phyloP scores from a whole-genome alignment of 2,888 invertebrate species.

The Eupithecia centaureata region DNA sequence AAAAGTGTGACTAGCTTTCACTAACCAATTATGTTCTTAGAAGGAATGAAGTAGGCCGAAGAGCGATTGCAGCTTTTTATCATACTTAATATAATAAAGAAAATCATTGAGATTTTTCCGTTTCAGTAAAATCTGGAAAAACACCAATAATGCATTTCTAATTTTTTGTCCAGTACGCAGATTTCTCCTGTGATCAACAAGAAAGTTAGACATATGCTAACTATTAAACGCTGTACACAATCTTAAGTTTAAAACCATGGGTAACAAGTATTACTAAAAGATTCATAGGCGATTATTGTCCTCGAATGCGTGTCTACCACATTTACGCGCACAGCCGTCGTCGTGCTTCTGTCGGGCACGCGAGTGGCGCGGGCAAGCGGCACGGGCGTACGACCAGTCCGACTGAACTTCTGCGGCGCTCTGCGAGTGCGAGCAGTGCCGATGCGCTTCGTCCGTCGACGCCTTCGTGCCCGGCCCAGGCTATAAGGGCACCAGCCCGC shows the following conservation, averaged over 20 bases:
- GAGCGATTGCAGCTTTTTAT: not conserved
- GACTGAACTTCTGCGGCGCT: constrained; percentile 36
- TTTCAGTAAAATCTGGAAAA: constrained; percentile 40
- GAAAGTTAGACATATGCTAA: not conserved
- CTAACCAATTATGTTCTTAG: constrained; percentile 46
- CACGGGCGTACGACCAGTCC: constrained; percentile 59
- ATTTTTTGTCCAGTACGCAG: not conserved
- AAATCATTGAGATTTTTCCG: constrained; percentile 29
- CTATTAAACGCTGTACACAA: constrained; percentile 24
- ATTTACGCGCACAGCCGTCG: constrained; percentile 41
- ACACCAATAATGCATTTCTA: constrained; percentile 35
- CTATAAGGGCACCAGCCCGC: constrained; percentile 93
- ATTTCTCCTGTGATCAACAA: not conserved
- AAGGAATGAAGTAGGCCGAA: constrained; percentile 10
- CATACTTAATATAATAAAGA: not conserved
- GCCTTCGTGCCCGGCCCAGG: constrained; percentile 62
- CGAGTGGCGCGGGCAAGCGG: constrained; percentile 48
- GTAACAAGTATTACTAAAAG: constrained; percentile 37
- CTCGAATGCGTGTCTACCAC: constrained; percentile 40
- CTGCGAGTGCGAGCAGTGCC: constrained; percentile 56
- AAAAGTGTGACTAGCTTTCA: constrained; percentile 58
- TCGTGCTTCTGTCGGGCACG: constrained; percentile 39
- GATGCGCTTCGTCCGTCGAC: constrained; percentile 55
- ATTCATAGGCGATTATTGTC: constrained; percentile 44
- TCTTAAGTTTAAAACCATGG: constrained; percentile 21